A percentile compares a stretch with the other conserved stretches of the same genome.
Conservation (phyloP, 2,113 vertebrate genomes). For the Geococcyx californianus region DNA sequence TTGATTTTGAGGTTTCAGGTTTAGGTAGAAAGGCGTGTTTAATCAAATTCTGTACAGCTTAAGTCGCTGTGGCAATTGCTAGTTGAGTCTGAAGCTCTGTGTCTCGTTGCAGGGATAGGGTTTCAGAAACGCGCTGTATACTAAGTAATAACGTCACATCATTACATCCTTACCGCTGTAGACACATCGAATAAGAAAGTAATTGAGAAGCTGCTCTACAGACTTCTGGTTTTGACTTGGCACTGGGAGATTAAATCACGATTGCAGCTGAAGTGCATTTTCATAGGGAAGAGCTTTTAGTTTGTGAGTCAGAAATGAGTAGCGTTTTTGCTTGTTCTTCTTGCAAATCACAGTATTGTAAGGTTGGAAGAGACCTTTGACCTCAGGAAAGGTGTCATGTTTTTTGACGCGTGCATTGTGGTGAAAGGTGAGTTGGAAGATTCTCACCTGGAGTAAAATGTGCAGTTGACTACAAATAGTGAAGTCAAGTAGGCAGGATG, state of each 20-base stretch:
- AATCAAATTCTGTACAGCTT: neutral
- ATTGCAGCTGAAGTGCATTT: neutral
- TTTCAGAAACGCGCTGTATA: neutral
- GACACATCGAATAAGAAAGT: neutral
- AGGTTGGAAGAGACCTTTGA: too few species aligned
- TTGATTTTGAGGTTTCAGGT: neutral
- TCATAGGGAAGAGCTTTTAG: neutral
- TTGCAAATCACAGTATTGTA: too few species aligned
- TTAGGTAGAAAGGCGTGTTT: neutral
- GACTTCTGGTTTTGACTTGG: neutral
- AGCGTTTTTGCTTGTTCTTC: neutral
- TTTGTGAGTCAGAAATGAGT: neutral
- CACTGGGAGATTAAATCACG: neutral
- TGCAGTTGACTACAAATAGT: neutral
- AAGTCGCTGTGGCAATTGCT: neutral
- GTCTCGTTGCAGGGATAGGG: neutral
- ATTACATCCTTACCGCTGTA: conserved; percentile 1
- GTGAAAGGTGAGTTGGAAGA: neutral
- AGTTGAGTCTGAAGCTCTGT: neutral
- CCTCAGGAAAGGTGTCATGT: neutral
- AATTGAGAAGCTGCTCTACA: neutral
- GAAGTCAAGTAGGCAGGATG: neutral
- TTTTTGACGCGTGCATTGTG: rapidly evolving
- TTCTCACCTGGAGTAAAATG: neutral
- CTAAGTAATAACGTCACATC: neutral